Base-by-base conservation (phyloP, 2,888 invertebrate genomes). In the Cistogaster globosa region DNA sequence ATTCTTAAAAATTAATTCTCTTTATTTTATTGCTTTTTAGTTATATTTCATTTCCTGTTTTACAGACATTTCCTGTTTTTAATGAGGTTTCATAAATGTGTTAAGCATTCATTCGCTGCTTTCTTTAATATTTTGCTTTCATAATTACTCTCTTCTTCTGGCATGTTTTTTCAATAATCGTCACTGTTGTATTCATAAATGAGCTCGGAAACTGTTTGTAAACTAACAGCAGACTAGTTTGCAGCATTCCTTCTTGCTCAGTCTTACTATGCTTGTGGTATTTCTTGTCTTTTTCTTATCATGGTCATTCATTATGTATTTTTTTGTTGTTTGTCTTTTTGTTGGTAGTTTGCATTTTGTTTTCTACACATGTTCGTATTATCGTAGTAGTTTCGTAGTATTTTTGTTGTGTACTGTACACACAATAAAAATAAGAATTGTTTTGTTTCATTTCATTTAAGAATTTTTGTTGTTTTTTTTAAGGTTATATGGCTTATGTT, bases 381-480 rank as follows among this genome's bases (percentile, higher is more conserved):
- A 22, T 76, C 72, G 69, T 83, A 84, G 84, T 83, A 80, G 80
- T 87, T 77, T 82, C 83, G 69, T 87, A 87, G 86, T 87, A 86
- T 86, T 86, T 83, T 87, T 87, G 86, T 86, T 87, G 87, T 86
- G 87, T 86, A 83, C 84, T 84, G 87, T 87, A 87, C 87, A 87
- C 84, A 82, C 38, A 58, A 80, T 72, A 81, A 76, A 71, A 81
- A 57, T 55, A 42, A 38, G 68, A 69, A 53, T 60, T 32, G 26
- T 62, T 18, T 48, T 57, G 74, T 76, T 84, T 80, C 48, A 55
- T 55, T 80, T 80, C 76, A 84, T 80, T 80, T 77, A 80, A 74
- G 60, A 84, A 84, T 53, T 16, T 42, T 38, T 38, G 38, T 38
- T 75, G 71, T 69, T 57, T 58, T 72, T 20, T 22, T n/a, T n/a